Conservation (phyloP, 2,888 invertebrate species). For the Megalurothrips usitatus region DNA sequence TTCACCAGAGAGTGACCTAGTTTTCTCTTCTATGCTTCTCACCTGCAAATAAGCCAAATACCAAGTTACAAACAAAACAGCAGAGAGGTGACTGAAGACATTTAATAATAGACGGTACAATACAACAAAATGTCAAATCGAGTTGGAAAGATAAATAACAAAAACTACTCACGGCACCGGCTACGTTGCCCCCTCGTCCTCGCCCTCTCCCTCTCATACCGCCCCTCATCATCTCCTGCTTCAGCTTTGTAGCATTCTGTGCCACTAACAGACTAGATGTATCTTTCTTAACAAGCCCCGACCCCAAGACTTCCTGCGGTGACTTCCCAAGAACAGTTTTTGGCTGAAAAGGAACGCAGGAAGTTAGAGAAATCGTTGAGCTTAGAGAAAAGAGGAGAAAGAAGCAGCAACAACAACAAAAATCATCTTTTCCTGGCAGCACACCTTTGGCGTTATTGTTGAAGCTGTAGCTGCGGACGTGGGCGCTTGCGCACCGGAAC, state of each 20-base stretch:
- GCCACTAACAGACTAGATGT: not conserved
- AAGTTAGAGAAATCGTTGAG: not conserved
- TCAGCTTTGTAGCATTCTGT: conserved; percentile 20
- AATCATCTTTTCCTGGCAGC: too few species aligned
- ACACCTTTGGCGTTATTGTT: not conserved
- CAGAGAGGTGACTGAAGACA: not conserved
- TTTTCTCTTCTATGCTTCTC: conserved; percentile 4
- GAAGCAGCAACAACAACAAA: too few species aligned
- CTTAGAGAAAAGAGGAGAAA: not conserved
- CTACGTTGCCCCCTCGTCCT: conserved; percentile 30
- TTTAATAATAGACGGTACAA: too few species aligned
- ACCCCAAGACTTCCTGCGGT: not conserved
- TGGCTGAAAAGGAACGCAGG: not conserved
- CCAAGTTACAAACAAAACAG: not conserved
- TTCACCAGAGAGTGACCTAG: not conserved
- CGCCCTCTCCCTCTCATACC: conserved; percentile 33
- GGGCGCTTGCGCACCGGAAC: conserved; percentile 21
- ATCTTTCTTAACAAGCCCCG: not conserved
- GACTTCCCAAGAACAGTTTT: conserved; percentile 1
- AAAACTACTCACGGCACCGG: not conserved
- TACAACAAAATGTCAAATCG: too few species aligned
- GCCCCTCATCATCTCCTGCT: conserved; percentile 27
- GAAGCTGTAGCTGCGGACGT: not conserved
- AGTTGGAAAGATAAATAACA: too few species aligned
- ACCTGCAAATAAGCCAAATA: not conserved